Conservation (phyloP, 2,888 invertebrate genomes). For the Drosophila differens region DNA sequence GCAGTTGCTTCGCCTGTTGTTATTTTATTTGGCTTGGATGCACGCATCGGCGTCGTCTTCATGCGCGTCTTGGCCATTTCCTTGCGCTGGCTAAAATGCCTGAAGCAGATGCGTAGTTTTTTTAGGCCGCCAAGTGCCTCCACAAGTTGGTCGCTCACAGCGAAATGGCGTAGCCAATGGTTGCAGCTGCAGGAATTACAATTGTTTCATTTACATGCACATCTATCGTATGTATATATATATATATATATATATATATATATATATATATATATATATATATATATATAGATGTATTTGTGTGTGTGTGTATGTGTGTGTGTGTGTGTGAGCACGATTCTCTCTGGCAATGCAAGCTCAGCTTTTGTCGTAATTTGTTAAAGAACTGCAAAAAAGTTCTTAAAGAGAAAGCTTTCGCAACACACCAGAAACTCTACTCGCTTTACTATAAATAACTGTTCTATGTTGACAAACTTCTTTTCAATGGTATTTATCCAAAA, state of each 20-base stretch:
- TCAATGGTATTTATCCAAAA: conserved; percentile 16
- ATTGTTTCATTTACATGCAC: conserved; percentile 34
- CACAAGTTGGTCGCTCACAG: conserved; percentile 64
- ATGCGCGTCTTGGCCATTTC: conserved; percentile 83
- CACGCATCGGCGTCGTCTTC: conserved; percentile 82
- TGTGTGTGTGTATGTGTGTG: background rate
- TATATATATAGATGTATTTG: background rate
- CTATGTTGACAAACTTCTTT: conserved; percentile 4
- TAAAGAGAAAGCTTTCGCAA: conserved; percentile 41
- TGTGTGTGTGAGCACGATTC: conserved; percentile 21
- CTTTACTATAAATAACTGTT: conserved; percentile 16
- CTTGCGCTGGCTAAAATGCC: conserved; percentile 72
- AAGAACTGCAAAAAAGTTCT: conserved; percentile 31
- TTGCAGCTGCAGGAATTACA: conserved; percentile 74
- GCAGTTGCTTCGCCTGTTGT: conserved; percentile 4
- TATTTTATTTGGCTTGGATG: conserved; percentile 66
- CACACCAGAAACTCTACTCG: background rate
- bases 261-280: background rate
- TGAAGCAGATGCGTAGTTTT: conserved; percentile 78
- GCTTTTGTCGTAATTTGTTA: conserved; percentile 35
- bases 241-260: background rate
- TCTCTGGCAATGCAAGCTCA: conserved; percentile 55
- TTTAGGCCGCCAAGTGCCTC: conserved; percentile 70
- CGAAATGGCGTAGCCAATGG: conserved; percentile 79
- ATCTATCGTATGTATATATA: conserved; percentile 1